Evolutionary conservation across 2,113 vertebrate species (phyloP), one percentile per base, ranked within the genome.

Genomic region (Murina feae): DNA sequence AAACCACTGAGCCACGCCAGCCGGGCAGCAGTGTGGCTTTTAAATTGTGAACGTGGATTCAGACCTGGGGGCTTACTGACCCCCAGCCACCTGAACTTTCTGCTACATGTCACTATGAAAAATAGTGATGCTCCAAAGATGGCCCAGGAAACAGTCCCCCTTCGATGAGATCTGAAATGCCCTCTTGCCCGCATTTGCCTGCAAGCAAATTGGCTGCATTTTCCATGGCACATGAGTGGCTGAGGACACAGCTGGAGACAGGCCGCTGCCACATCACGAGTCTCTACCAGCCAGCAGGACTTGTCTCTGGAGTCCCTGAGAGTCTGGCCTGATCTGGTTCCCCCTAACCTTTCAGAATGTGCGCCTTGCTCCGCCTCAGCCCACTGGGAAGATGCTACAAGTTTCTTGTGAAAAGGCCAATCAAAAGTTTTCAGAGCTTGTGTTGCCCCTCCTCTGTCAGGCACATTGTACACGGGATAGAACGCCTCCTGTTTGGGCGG

Each of bases 381-480:
- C 96, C 85, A 95, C 95, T 66, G 58, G 85, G 63, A 96, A 30
- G 94, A 39, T 87, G 83, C 89, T 0, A 0, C 87, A 89, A 39
- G 93, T 95, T 91, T 96, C 97, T 96, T 95, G 94, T 98, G 97
- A 98, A 96, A 97, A 91, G 92, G 72, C 83, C 60, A 84, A 78
- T 79, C 65, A 74, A 86, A 93, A 88, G 94, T 97, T 96, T 96
- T 95, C 86, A 93, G 94, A 96, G 89, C 82, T 92, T 83, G 93
- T 93, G 93, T 97, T 96, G 88, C 93, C 21, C 85, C 93, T 93
- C 44, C 85, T 97, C 89, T 65, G 63, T 66, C 96, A 82, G 89
- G 91, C 9, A 21, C 39, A 78, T 97, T 91, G 96, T 96, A 93
- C 90, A 93, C 53, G 42, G 93, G 96, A 89, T 86, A 94, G 93